Evolutionary conservation across 2,888 invertebrate genomes (phyloP), one percentile per base, ranked within the genome.

Genomic region (Malthinus seriepunctatus): DNA sequence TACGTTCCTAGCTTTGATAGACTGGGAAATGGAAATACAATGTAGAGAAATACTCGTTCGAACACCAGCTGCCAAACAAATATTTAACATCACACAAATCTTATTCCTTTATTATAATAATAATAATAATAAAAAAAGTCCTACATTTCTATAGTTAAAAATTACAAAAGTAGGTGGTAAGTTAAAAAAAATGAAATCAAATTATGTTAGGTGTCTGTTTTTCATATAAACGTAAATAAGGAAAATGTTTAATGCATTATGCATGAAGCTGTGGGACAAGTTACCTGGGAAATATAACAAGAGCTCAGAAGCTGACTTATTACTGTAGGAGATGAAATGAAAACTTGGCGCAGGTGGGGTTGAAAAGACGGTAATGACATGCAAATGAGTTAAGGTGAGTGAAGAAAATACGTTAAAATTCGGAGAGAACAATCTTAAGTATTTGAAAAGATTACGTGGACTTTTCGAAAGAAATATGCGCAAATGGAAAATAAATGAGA

Each of bases 191-290:
- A 65, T 63, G 68, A 65, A 66, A 66, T 71, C 69, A 74, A 77
- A 76, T 76, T 74, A 75, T 74, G 73, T 76, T 51, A 72, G 73
- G 74, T 73, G 73, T 72, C 72, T 73, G 73, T 76, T 76, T 62
- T 74, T 72, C 73, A 70, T 71, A 71, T 75, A 73, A 76, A 73
- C 74, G 74, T 76, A 76, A 76, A 75, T 76, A 76, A 77, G 75
- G 75, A 74, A 76, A 77, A 76, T 76, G 75, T 73, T 73, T 71
- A 70, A 77, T 78, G 77, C 76, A 78, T 78, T 72, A 78, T 76
- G 74, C 76, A 78, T 78, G 76, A 77, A 68, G 63, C 64, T 63
- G 65, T 58, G 66, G 69, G 68, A 69, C 68, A 67, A 72, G 72
- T 73, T 74, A 76, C 76, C 76, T 75, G 75, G 68, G 67, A 71